phyloP scores from a whole-genome alignment of 2,113 vertebrate species.

The Eulemur rufifrons region DNA sequence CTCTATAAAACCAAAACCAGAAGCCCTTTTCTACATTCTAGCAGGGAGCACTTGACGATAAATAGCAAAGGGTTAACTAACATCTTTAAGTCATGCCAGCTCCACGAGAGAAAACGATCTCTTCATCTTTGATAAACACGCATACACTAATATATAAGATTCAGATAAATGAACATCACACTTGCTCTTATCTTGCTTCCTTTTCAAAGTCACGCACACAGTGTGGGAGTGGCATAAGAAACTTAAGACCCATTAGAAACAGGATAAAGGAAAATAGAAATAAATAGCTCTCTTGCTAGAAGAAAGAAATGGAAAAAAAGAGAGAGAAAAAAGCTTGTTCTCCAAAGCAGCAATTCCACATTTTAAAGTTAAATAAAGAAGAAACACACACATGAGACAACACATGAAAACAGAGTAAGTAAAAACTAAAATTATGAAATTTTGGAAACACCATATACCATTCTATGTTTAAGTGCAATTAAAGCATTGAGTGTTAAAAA shows the following conservation, averaged over 20 bases:
- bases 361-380: neutral
- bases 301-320: neutral
- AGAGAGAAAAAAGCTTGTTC: neutral
- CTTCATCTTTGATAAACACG: neutral
- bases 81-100: neutral
- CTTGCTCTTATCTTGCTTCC: neutral
- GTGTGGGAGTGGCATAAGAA: neutral
- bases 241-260: neutral
- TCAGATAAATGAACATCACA: neutral
- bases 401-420: neutral
- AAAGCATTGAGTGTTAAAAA: neutral
- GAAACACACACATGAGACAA: neutral
- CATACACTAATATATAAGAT: neutral
- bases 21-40: neutral
- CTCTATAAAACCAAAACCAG: neutral
- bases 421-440: neutral
- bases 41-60: neutral
- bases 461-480: neutral
- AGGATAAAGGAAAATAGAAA: slow-evolving; percentile 27
- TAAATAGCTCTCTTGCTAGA: neutral
- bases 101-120: neutral
- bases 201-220: neutral
- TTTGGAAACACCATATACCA: neutral
- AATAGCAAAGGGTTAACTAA: neutral
- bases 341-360: neutral